Conservation (phyloP, 1,140 invertebrate genomes). For the Atta cephalotes region DNA sequence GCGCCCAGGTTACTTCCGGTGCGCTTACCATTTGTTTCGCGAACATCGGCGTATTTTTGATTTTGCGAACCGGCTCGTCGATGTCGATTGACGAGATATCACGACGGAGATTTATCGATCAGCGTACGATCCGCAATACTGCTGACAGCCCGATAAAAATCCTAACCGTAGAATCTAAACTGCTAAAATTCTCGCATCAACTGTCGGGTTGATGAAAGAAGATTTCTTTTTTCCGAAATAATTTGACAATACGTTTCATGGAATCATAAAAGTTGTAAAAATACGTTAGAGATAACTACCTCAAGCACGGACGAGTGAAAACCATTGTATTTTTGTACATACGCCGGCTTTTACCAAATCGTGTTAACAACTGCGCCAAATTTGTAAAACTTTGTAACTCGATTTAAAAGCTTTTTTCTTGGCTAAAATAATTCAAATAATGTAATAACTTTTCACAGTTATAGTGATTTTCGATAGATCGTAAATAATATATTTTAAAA, state of each 20-base stretch:
- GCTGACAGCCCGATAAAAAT: slow-evolving; percentile 37
- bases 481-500: not conserved
- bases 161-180: not conserved
- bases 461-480: not conserved
- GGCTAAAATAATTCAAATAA: not conserved
- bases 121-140: slow-evolving; percentile 7
- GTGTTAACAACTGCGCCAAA: slow-evolving; percentile 6
- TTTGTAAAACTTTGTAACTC: not conserved
- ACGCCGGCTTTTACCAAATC: not conserved
- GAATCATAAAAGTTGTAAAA: not conserved
- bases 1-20: slow-evolving; percentile 42
- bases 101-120: slow-evolving; percentile 32
- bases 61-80: slow-evolving; percentile 15
- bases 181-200: slow-evolving; percentile 7
- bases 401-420: not conserved
- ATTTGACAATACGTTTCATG: slow-evolving; percentile 30
- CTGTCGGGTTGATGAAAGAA: slow-evolving; percentile 14
- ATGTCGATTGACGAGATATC: slow-evolving; percentile 47
- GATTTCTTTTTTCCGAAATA: slow-evolving; percentile 34
- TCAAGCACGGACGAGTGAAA: not conserved
- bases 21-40: slow-evolving; percentile 44
- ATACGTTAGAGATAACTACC: not conserved
- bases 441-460: not conserved
- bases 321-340: not conserved
- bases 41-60: slow-evolving; percentile 47